Percentiles rank a stretch among this genome's conserved stretches.
Conservation (phyloP, 1,140 invertebrate species). For the Dreissena polymorpha region DNA sequence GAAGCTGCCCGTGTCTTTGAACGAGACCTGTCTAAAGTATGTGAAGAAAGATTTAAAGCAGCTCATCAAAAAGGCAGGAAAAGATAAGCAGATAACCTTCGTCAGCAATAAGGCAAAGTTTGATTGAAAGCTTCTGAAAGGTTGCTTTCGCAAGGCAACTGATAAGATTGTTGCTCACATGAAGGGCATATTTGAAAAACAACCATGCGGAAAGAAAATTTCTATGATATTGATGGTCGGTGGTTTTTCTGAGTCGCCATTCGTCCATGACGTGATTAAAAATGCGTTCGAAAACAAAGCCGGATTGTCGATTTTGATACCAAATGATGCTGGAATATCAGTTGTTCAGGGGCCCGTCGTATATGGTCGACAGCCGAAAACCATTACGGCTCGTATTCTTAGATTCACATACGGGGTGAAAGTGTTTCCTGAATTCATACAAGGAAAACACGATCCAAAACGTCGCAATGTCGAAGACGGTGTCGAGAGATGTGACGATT, state of each 20-base stretch:
- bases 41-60: slow-evolving; percentile 31
- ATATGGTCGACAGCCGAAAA: slow-evolving; percentile 48
- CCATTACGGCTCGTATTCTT: slow-evolving; percentile 40
- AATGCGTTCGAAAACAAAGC: slow-evolving; percentile 28
- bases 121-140: slow-evolving; percentile 26
- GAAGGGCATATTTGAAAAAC: slow-evolving; percentile 41
- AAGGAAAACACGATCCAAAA: slow-evolving; percentile 25
- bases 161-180: slow-evolving; percentile 55
- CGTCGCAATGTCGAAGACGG: neutral
- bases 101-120: slow-evolving; percentile 30
- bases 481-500: slow-evolving; percentile 19
- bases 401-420: slow-evolving; percentile 50
- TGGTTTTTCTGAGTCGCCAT: slow-evolving; percentile 58
- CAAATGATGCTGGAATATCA: slow-evolving; percentile 54
- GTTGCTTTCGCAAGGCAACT: slow-evolving; percentile 37
- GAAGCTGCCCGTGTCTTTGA: slow-evolving; percentile 27
- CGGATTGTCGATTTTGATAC: slow-evolving; percentile 44
- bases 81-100: slow-evolving; percentile 39
- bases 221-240: slow-evolving; percentile 56
- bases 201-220: slow-evolving; percentile 25
- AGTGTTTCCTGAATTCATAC: slow-evolving; percentile 1
- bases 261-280: slow-evolving; percentile 52
- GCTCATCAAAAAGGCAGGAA: slow-evolving; percentile 3
- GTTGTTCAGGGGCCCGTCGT: slow-evolving; percentile 59
- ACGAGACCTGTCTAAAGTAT: slow-evolving; percentile 27